Conservation (phyloP, 2,888 invertebrate genomes). For the Pristionchus maxplancki region DNA sequence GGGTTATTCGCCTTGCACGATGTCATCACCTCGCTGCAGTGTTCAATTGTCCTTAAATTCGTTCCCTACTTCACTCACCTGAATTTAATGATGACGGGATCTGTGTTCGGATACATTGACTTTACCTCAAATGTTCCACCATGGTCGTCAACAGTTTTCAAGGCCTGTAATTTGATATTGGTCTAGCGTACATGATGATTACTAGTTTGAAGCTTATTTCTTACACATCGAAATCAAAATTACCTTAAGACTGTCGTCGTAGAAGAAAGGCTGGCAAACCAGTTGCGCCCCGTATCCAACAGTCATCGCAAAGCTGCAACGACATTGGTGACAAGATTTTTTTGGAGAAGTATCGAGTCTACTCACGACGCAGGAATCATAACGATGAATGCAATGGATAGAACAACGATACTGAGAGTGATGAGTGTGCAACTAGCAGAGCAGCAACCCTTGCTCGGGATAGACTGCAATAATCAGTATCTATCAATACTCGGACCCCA, state of each 20-base stretch:
- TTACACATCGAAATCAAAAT: no score
- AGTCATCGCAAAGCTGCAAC: background rate
- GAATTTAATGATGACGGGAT: background rate
- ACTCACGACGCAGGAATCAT: constrained; percentile 30
- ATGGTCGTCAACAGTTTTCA: background rate
- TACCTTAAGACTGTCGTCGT: background rate
- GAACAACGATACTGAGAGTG: background rate
- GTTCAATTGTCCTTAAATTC: no score
- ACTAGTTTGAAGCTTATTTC: no score
- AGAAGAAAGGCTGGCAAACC: constrained; percentile 36
- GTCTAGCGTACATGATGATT: no score
- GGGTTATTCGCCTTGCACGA: background rate
- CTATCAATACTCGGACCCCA: background rate
- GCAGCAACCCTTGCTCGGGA: constrained; percentile 36
- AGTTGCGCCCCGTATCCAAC: constrained; percentile 24
- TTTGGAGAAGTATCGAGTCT: background rate
- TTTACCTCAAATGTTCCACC: background rate
- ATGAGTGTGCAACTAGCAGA: constrained; percentile 22
- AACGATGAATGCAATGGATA: background rate
- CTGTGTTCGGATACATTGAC: background rate
- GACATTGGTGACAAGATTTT: background rate
- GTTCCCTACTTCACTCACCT: background rate
- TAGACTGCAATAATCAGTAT: background rate
- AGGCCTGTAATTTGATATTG: background rate
- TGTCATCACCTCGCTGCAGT: constrained; percentile 1